Conservation (phyloP, 2,888 invertebrate genomes). For the Drosophila falleni region DNA sequence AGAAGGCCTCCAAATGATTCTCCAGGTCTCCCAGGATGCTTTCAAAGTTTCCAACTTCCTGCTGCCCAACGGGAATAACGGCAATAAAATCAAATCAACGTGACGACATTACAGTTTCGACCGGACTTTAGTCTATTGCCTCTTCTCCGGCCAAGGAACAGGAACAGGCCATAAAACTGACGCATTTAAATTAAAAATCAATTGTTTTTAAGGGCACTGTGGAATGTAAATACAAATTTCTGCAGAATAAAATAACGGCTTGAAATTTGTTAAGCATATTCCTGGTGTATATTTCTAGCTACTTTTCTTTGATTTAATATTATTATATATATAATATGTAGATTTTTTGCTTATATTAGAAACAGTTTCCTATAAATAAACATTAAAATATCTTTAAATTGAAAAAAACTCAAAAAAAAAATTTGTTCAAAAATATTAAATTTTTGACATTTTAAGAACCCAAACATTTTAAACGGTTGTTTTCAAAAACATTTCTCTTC, state of each 20-base stretch:
- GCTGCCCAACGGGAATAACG: conserved; percentile 48
- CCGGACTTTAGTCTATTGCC: conserved; percentile 29
- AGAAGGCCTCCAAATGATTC: conserved; percentile 17
- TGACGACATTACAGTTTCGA: conserved; percentile 68
- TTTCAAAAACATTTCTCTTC: too few species aligned
- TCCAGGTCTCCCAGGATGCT: conserved; percentile 12
- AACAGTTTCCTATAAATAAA: too few species aligned
- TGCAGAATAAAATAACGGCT: neutral
- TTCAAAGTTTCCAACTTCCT: conserved; percentile 20
- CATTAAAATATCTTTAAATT: too few species aligned
- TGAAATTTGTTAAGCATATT: too few species aligned
- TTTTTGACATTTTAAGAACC: too few species aligned
- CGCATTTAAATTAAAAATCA: conserved; percentile 79
- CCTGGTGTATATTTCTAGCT: neutral
- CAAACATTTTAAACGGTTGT: too few species aligned
- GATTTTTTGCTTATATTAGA: too few species aligned
- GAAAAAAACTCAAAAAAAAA: too few species aligned
- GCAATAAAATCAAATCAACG: conserved; percentile 79
- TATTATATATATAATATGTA: too few species aligned
- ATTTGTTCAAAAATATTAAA: too few species aligned
- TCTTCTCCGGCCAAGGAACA: neutral
- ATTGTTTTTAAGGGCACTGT: conserved; percentile 50
- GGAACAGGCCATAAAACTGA: conserved; percentile 61
- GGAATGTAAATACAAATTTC: neutral
- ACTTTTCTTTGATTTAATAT: too few species aligned